These are phyloP conservation scores for Ctenomys sociabilis DNA, from an alignment of 2,113 vertebrate species.

Conservation along the genomic window DNA sequence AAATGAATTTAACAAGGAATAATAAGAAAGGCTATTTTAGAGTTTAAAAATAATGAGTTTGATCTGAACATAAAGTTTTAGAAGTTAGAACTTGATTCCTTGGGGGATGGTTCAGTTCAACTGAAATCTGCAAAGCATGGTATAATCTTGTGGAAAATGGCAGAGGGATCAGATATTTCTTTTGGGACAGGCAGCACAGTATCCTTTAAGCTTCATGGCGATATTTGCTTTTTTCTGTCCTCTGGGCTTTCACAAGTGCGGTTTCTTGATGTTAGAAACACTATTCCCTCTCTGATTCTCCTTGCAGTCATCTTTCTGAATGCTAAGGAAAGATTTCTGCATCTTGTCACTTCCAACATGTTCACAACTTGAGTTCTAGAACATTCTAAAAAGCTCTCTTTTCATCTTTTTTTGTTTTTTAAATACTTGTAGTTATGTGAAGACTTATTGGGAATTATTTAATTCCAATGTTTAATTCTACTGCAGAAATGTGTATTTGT, in stretches of 20 bases:
- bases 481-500: background rate
- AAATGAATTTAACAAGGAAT: constrained; percentile 78
- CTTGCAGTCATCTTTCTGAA: background rate
- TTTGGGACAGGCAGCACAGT: background rate
- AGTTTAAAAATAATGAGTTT: constrained; percentile 80
- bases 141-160: background rate
- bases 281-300: background rate
- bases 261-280: background rate
- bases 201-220: background rate
- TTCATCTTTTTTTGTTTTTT: background rate
- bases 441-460: background rate
- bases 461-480: background rate
- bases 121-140: constrained; percentile 42
- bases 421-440: background rate
- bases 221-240: background rate
- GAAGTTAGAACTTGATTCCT: constrained; percentile 68
- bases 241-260: background rate
- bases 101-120: constrained; percentile 57
- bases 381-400: background rate
- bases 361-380: background rate
- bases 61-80: constrained; percentile 75
- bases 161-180: background rate
- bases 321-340: background rate
- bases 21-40: constrained; percentile 79
- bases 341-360: background rate